A percentile compares a stretch with the other conserved stretches of the same genome.
These are phyloP conservation scores for Dromiciops gliroides DNA, from an alignment of 2,113 vertebrate species.

Conservation along the genomic window DNA sequence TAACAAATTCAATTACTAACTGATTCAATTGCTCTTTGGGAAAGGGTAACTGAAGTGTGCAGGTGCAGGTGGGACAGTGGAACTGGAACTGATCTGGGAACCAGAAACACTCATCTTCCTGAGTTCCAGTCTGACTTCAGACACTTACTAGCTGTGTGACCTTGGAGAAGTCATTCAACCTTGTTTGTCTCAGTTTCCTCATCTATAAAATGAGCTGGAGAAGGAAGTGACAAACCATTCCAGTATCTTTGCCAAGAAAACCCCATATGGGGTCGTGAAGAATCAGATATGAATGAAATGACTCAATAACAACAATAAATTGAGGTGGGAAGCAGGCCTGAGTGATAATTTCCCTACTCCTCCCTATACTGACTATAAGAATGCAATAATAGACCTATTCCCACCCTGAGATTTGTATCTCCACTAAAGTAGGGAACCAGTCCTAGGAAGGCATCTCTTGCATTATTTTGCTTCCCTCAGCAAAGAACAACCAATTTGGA, in stretches of 20 bases:
- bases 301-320: background rate
- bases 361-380: background rate
- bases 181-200: background rate
- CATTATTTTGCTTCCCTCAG: background rate
- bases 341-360: background rate
- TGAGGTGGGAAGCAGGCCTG: background rate
- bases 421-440: background rate
- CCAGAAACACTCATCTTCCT: background rate
- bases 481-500: background rate
- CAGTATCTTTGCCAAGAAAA: background rate
- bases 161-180: background rate
- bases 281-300: too few species aligned
- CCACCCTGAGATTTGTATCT: too few species aligned
- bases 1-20: background rate
- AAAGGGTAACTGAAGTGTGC: background rate
- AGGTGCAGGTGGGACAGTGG: background rate
- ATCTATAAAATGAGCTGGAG: background rate
- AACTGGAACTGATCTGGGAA: background rate
- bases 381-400: too few species aligned
- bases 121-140: background rate
- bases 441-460: fast-evolving
- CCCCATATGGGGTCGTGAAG: too few species aligned
- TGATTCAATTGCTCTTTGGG: background rate
- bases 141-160: background rate
- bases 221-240: background rate